These are phyloP conservation scores for Tiliacea aurago DNA, from an alignment of 2,888 invertebrate species.

Conservation along the genomic window DNA sequence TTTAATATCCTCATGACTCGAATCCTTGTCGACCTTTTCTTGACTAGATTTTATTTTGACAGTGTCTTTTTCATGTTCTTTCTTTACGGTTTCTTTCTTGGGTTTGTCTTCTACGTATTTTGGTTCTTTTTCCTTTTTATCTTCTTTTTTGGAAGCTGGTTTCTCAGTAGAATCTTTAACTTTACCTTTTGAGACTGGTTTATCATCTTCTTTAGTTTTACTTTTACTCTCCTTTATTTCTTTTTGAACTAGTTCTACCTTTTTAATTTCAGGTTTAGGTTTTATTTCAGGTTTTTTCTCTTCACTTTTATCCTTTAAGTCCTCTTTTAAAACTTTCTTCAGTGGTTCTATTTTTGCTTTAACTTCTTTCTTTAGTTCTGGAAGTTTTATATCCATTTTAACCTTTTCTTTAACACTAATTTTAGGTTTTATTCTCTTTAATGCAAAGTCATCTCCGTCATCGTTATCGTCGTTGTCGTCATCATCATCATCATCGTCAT, in stretches of 20 bases:
- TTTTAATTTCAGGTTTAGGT: constrained; percentile 55
- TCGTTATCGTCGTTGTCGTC: constrained; percentile 15
- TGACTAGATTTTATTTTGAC: constrained; percentile 49
- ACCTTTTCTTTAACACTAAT: constrained; percentile 24
- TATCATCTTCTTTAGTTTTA: constrained; percentile 45
- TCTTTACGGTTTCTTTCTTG: constrained; percentile 56
- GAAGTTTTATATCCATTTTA: constrained; percentile 19
- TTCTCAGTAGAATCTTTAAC: constrained; percentile 20
- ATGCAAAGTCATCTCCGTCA: background rate
- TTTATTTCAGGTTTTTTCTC: constrained; percentile 28
- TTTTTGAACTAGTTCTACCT: constrained; percentile 47
- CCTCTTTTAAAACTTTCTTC: constrained; percentile 29
- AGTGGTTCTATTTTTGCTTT: constrained; percentile 29
- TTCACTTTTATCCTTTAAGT: constrained; percentile 17
- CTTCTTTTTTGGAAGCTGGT: constrained; percentile 55
- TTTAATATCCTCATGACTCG: constrained; percentile 43
- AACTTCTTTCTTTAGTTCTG: constrained; percentile 35
- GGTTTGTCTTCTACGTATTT: constrained; percentile 58
- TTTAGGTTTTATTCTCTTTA: constrained; percentile 25
- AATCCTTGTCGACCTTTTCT: constrained; percentile 50
- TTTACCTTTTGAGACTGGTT: constrained; percentile 44
- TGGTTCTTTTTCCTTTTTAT: constrained; percentile 61
- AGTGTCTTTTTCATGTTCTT: constrained; percentile 54
- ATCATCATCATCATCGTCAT: constrained; percentile 19
- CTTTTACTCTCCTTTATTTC: constrained; percentile 57